A percentile compares a stretch with the other conserved stretches of the same genome.
These are phyloP conservation scores for Umimayanthus chanpuru DNA, from an alignment of 92 coral and sea anemone species.

Conservation along the genomic window DNA sequence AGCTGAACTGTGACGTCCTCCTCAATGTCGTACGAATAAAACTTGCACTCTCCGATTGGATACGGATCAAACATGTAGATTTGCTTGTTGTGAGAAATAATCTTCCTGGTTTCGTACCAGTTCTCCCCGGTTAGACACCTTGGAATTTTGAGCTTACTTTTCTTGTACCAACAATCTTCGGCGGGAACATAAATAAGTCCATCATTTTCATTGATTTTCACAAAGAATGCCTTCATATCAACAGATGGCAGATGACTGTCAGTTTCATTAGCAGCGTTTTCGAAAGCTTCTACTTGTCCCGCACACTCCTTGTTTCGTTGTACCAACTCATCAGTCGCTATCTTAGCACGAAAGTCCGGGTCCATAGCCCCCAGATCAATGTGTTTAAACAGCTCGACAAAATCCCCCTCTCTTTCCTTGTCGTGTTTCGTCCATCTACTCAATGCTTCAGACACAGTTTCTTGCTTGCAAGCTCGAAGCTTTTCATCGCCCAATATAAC, in stretches of 20 bases:
- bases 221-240: constrained; percentile 22
- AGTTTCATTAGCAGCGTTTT: background rate
- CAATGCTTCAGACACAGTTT: constrained; percentile 34
- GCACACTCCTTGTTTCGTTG: constrained; percentile 8
- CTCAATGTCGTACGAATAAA: constrained; percentile 20
- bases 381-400: constrained; percentile 2
- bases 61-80: constrained; percentile 34
- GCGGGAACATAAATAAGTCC: constrained; percentile 29
- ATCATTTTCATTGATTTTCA: constrained; percentile 33
- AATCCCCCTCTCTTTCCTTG: background rate
- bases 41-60: constrained; percentile 35
- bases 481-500: constrained; percentile 11
- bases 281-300: background rate
- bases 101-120: constrained; percentile 33
- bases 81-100: constrained; percentile 6
- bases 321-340: constrained; percentile 10
- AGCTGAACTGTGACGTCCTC: constrained; percentile 14
- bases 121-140: constrained; percentile 38
- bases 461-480: constrained; percentile 33
- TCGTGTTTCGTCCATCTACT: background rate
- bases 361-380: constrained; percentile 17
- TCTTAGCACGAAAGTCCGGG: background rate
- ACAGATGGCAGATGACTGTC: background rate
- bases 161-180: constrained; percentile 26
- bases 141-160: constrained; percentile 4